Conservation (phyloP, 1,140 invertebrate genomes). For the Calliopsis andreniformis region DNA sequence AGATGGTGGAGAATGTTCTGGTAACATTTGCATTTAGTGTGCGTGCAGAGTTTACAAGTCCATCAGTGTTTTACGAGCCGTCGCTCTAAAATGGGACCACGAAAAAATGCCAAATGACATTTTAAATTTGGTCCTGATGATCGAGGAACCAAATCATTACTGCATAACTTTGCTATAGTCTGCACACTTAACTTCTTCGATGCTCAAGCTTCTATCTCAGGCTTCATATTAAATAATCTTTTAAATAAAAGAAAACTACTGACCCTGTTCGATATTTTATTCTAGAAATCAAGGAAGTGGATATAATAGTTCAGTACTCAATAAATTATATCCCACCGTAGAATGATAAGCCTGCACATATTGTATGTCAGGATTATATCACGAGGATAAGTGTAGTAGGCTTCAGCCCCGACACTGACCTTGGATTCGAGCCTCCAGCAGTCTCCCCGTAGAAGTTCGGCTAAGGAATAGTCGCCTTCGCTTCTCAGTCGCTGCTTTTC, state of each 20-base stretch:
- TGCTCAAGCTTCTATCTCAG: no score
- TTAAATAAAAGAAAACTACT: no score
- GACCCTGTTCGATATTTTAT: neutral
- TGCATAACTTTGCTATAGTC: neutral
- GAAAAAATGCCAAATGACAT: constrained; percentile 12
- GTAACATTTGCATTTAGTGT: constrained; percentile 39
- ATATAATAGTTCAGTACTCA: constrained; percentile 8
- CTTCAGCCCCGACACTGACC: constrained; percentile 64
- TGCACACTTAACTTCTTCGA: no score
- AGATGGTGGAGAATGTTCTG: constrained; percentile 39
- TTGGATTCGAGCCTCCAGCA: constrained; percentile 45
- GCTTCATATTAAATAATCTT: no score
- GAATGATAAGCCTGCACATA: neutral
- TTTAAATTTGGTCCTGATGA: neutral
- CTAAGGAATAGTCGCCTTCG: constrained; percentile 37
- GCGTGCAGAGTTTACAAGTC: constrained; percentile 18
- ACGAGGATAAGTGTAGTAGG: constrained; percentile 24
- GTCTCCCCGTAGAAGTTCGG: constrained; percentile 40
- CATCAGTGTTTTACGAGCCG: constrained; percentile 11
- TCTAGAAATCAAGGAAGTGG: neutral
- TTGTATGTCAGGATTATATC: constrained; percentile 17
- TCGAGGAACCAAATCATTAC: neutral
- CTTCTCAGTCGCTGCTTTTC: no score
- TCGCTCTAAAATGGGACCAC: neutral
- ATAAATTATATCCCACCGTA: constrained; percentile 10